phyloP scores from a whole-genome alignment of 2,888 invertebrate species.

The Lochmaea capreae region DNA sequence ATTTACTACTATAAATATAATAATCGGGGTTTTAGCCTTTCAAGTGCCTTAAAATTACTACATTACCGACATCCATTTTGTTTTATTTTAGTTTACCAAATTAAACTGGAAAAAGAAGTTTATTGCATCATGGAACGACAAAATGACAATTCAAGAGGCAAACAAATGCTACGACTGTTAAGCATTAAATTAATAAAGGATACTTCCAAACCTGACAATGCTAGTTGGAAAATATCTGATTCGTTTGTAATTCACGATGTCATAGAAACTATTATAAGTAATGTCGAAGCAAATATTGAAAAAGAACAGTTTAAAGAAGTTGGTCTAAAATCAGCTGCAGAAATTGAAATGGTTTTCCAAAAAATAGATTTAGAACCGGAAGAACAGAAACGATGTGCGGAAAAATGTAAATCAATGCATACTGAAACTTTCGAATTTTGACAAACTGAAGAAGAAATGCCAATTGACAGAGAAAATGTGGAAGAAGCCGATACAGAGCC shows the following conservation, averaged over 20 bases:
- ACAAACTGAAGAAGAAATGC: not conserved
- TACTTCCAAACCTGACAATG: not conserved
- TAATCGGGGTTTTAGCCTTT: not conserved
- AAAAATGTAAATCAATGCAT: not conserved
- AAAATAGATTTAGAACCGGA: not conserved
- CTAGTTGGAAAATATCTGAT: constrained; percentile 22
- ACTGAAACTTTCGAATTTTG: not conserved
- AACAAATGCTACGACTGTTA: constrained; percentile 19
- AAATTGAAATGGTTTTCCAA: not conserved
- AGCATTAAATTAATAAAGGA: constrained; percentile 23
- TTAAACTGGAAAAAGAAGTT: constrained; percentile 12
- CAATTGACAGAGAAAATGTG: not conserved
- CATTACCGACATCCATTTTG: not conserved
- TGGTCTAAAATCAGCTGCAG: constrained; percentile 8
- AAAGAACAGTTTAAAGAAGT: constrained; percentile 12
- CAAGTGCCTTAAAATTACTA: not conserved
- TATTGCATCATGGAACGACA: not conserved
- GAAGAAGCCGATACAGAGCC: not conserved
- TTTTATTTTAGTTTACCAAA: constrained; percentile 23
- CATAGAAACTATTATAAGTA: constrained; percentile 16
- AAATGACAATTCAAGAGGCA: constrained; percentile 15
- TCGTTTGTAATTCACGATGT: constrained; percentile 21
- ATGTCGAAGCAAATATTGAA: constrained; percentile 11
- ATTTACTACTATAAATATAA: not conserved
- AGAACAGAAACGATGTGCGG: not conserved